A percentile compares a stretch with the other conserved stretches of the same genome.
phyloP scores from a whole-genome alignment of 2,113 vertebrate genomes.

The Anolis carolinensis region DNA sequence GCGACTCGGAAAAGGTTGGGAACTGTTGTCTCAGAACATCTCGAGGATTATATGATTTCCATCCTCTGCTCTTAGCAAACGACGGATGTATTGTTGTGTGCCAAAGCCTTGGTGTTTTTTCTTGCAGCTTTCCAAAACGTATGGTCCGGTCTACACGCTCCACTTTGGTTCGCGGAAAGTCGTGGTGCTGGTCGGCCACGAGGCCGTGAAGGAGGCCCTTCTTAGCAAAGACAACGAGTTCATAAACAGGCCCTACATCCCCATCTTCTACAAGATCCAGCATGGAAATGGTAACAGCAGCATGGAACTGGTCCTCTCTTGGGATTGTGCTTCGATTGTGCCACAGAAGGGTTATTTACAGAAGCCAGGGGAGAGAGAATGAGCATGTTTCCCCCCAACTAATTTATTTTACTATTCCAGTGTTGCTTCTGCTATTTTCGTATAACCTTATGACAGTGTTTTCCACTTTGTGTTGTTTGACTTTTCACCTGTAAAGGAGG shows the following conservation, averaged over 20 bases:
- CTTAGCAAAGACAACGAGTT: slow-evolving; percentile 51
- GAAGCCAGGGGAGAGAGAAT: not conserved
- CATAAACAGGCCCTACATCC: slow-evolving; percentile 47
- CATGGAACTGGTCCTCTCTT: not conserved
- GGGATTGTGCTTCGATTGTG: not conserved
- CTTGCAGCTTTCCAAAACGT: slow-evolving; percentile 59
- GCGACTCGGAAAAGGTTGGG: too few relatives aligned
- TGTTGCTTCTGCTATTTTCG: too few relatives aligned
- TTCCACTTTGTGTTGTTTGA: too few relatives aligned
- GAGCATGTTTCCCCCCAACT: too few relatives aligned
- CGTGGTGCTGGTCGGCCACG: slow-evolving; percentile 71
- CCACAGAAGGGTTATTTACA: too few relatives aligned
- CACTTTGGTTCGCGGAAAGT: slow-evolving; percentile 64
- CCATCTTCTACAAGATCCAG: slow-evolving; percentile 59
- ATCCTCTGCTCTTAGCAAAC: too few relatives aligned
- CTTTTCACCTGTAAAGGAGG: too few relatives aligned
- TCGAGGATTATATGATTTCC: too few relatives aligned
- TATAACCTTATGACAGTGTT: too few relatives aligned
- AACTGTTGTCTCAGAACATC: too few relatives aligned
- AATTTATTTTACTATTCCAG: too few relatives aligned
- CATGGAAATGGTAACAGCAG: slow-evolving; percentile 41
- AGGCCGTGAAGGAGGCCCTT: slow-evolving; percentile 67
- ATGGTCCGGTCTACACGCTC: slow-evolving; percentile 60
- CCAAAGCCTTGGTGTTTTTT: not conserved
- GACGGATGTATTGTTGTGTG: too few relatives aligned